Percentiles rank a stretch among this genome's conserved stretches.
These are phyloP conservation scores for Macquaria australasica DNA, from an alignment of 2,113 vertebrate species.

Conservation along the genomic window DNA sequence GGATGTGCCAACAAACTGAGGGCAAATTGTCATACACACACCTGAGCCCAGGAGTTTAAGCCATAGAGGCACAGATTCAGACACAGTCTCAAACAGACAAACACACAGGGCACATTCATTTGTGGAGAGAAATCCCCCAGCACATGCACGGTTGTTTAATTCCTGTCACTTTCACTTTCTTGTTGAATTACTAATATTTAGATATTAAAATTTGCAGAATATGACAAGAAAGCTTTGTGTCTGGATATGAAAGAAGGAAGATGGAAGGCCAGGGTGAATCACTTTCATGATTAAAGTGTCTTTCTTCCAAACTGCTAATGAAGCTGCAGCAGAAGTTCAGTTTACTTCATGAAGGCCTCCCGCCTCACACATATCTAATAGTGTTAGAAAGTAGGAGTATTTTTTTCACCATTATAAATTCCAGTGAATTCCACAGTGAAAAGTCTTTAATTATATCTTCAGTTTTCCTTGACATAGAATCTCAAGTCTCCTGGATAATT, in stretches of 20 bases:
- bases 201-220: slow-evolving; percentile 25
- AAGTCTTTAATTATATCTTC: slow-evolving; percentile 34
- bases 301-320: slow-evolving; percentile 54
- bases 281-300: slow-evolving; percentile 50
- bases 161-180: slow-evolving; percentile 28
- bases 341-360: slow-evolving; percentile 1
- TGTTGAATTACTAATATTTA: slow-evolving; percentile 41
- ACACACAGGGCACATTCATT: slow-evolving; percentile 2
- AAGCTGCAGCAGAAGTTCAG: slow-evolving; percentile 36
- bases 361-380: neutral
- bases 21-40: slow-evolving; percentile 65
- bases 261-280: slow-evolving; percentile 25
- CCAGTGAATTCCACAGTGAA: neutral
- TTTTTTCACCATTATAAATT: slow-evolving; percentile 11
- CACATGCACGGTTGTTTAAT: slow-evolving; percentile 23
- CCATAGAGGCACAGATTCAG: slow-evolving; percentile 20
- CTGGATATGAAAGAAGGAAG: slow-evolving; percentile 5
- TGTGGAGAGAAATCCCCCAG: slow-evolving; percentile 6
- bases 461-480: neutral
- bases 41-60: slow-evolving; percentile 57
- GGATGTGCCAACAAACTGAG: slow-evolving; percentile 68
- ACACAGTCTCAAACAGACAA: slow-evolving; percentile 22
- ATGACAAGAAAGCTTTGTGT: slow-evolving; percentile 28
- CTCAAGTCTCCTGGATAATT: neutral
- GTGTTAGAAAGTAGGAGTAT: slow-evolving; percentile 17